Evolutionary conservation across 2,888 invertebrate species (phyloP).

Genomic region (Willowsia nigromaculata): DNA sequence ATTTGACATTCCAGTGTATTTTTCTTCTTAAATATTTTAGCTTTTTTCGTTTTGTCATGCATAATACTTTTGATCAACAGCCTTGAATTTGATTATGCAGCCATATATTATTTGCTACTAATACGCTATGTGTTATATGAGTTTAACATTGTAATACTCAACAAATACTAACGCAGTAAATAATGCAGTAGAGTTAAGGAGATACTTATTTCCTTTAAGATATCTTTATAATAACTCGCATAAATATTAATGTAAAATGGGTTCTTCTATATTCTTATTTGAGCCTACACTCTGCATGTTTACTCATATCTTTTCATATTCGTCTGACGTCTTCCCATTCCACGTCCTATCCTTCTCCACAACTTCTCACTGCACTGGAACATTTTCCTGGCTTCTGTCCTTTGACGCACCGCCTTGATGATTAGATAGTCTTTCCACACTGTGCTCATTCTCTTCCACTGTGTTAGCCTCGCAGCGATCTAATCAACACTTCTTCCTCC

Average conservation of each 20-base stretch:
- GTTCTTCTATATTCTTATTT: not conserved
- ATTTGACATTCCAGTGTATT: not conserved
- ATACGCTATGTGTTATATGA: not conserved
- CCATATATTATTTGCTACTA: not conserved
- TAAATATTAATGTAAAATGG: not conserved
- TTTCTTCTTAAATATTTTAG: not conserved
- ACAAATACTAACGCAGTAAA: not conserved
- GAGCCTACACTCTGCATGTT: not conserved
- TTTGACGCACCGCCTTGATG: conserved; percentile 40
- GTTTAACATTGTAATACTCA: not conserved
- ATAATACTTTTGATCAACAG: conserved; percentile 1
- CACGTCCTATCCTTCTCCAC: not conserved
- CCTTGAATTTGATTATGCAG: not conserved
- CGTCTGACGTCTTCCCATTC: not conserved
- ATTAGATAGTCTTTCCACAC: conserved; percentile 54
- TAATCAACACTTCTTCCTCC: conserved; percentile 39
- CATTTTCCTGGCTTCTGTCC: conserved; percentile 27
- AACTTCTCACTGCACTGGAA: conserved; percentile 1
- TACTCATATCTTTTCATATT: not conserved
- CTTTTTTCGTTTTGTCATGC: not conserved
- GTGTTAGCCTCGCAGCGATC: conserved; percentile 38
- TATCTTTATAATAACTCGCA: not conserved
- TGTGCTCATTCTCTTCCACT: conserved; percentile 34
- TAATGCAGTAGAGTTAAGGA: not conserved
- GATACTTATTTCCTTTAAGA: not conserved